Evolutionary conservation across 2,113 vertebrate genomes (phyloP).

Genomic region (Brachirus orientalis): DNA sequence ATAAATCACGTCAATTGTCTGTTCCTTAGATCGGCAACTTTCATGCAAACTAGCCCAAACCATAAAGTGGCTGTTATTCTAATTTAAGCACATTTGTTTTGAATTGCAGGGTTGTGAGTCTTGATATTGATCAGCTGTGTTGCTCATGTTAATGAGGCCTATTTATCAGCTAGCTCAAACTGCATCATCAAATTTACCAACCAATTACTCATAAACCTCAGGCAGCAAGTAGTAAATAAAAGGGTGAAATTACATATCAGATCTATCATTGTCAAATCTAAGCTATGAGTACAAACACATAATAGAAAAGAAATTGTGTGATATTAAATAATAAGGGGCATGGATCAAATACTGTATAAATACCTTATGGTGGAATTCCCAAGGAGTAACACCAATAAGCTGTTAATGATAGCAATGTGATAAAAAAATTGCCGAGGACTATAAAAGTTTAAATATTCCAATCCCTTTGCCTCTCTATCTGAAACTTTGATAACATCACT

Average conservation of each 20-base stretch:
- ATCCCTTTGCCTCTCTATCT: too few relatives aligned
- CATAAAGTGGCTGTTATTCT: not conserved
- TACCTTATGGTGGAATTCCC: not conserved
- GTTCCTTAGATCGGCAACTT: too few relatives aligned
- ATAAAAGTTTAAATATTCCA: too few relatives aligned
- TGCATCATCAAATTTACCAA: constrained; percentile 29
- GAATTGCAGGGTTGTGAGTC: not conserved
- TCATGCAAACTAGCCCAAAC: too few relatives aligned
- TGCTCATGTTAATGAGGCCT: constrained; percentile 33
- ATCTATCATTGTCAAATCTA: constrained; percentile 31
- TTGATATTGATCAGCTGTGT: constrained; percentile 33
- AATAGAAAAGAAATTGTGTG: not conserved
- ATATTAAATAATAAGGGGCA: constrained; percentile 17
- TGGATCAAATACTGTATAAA: not conserved
- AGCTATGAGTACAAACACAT: not conserved
- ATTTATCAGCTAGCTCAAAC: constrained; percentile 13
- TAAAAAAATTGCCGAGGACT: not conserved
- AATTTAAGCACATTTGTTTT: not conserved
- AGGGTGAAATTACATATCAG: constrained; percentile 25
- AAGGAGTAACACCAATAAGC: constrained; percentile 1
- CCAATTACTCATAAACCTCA: constrained; percentile 32
- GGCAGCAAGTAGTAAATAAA: constrained; percentile 16
- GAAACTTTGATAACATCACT: too few relatives aligned
- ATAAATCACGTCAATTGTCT: too few relatives aligned
- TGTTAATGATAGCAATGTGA: constrained; percentile 10